Base-by-base conservation (phyloP, 2,888 invertebrate genomes). In the Lamellibrachia columna region DNA sequence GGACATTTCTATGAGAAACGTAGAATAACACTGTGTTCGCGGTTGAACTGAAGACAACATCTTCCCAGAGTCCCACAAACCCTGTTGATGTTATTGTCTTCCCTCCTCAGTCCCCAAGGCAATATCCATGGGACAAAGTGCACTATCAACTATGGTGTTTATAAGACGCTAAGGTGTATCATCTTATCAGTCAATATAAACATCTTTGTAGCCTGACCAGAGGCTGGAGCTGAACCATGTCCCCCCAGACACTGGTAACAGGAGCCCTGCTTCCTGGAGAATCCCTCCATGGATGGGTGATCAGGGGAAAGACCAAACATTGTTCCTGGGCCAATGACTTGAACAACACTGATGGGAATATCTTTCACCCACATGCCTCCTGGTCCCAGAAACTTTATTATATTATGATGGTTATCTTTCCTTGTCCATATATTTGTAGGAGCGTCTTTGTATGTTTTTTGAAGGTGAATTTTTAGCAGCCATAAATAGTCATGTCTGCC, bases 141-240 rank as follows among this genome's bases (percentile, higher is more conserved):
- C 75, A 15, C 75, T 15, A 75, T 75, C 75, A 75, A 75, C 22
- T 15, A 3, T 15, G 75, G 75, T 75, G 75, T 75, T 75, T 75
- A 75, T 75, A 75, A 75, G 75, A 75, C 15, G 75, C 75, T 75
- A 6, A 22, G 75, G 75, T 75, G 75, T 75, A 75, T n/a, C 75
- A 75, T 75, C 75, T 75, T 75, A 75, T 75, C 75, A 75, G 75
- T 15, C 75, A 75, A 75, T 75, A 75, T 15, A 75, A 75, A 75
- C 75, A 75, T 75, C 75, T 75, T n/a, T 75, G 75, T 22, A 75
- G 75, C 75, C 75, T 75, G 75, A 75, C 75, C 75, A 75, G 22
- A 22, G 75, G 22, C 22, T 75, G 75, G 75, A 75, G 22, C 22
- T 75, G 75, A 75, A 15, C 75, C 75, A 75, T 75, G 75, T 75